Conservation (phyloP, 2,797 vertebrate genomes). For the Hypotaenidia philippensis region DNA sequence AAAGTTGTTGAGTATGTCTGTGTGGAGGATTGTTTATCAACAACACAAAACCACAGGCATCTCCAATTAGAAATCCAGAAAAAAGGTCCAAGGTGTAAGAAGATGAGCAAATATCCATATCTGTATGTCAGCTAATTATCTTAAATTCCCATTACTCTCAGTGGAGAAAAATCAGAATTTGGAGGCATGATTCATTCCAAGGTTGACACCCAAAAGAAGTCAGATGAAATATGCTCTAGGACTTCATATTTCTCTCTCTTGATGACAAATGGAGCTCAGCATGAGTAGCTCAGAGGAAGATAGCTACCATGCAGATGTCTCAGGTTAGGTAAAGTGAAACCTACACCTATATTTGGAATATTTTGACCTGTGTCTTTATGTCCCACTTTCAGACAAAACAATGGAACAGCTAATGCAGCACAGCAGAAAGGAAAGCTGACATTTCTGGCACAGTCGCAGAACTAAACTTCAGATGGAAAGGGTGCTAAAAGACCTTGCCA, state of each 20-base stretch:
- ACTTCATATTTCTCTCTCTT: not conserved
- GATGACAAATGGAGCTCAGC: not conserved
- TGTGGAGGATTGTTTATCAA: not conserved
- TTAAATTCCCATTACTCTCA: not conserved
- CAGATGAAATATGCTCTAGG: not conserved
- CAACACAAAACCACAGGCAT: not conserved
- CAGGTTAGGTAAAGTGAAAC: not conserved
- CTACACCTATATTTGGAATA: not conserved
- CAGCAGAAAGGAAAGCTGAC: not conserved
- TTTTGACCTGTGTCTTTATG: not conserved
- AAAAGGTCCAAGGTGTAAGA: not conserved
- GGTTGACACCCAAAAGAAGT: not conserved
- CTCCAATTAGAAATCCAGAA: not conserved
- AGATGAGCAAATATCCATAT: not conserved
- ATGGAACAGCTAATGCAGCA: not conserved
- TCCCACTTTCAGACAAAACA: not conserved
- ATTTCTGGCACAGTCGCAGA: not conserved
- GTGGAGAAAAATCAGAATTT: not conserved
- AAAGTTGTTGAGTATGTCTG: not conserved
- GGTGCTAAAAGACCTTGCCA: not conserved
- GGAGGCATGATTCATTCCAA: not conserved
- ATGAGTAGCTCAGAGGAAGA: not conserved
- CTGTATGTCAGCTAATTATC: not conserved
- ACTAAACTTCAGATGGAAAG: not conserved
- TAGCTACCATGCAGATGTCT: not conserved